Base-by-base conservation (phyloP, 2,888 invertebrate genomes). In the Saturnia pavonia region DNA sequence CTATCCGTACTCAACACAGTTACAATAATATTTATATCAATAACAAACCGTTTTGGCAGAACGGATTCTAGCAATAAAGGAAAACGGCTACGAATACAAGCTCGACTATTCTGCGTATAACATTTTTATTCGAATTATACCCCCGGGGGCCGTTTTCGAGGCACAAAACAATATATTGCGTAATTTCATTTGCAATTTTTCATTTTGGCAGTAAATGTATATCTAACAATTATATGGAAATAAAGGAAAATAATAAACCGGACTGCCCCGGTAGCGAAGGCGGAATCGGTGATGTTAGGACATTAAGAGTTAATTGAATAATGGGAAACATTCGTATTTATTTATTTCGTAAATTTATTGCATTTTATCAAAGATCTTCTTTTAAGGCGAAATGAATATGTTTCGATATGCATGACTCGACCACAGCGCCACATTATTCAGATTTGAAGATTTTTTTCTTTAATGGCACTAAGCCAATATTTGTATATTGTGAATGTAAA, bases 181-280 rank as follows among this genome's bases (percentile, higher is more conserved):
- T 84, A 82, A 86, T 87, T 86, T 84, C 83, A 83, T 85, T 85
- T 83, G 83, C 84, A 83, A 86, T 87, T 86, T 87, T 85, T 86
- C 86, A 86, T 87, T n/a, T 84, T 84, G 82, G 80, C 81, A 82
- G 80, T 82, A 81, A 79, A 84, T 60, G 12, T 60, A 60, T 60
- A 60, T 14, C 57, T 81, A 85, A 85, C 83, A 81, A 85, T 78
- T 74, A 78, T 70, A 73, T 71, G 74, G 73, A 77, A 73, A 76
- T 74, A 71, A 77, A 81, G 78, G 40, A 45, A 40, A 66, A 65
- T 76, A 80, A 80, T 76, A 77, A 76, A 79, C 74, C 77, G 75
- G 79, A 78, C 75, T 74, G 72, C 22, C 19, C 40, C 40, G 19
- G 7, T 7, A 16, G 25, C 63, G 27, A 27, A 6, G 63, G 1